Conservation (phyloP, 2,113 vertebrate species). For the Nansenia antarctica region DNA sequence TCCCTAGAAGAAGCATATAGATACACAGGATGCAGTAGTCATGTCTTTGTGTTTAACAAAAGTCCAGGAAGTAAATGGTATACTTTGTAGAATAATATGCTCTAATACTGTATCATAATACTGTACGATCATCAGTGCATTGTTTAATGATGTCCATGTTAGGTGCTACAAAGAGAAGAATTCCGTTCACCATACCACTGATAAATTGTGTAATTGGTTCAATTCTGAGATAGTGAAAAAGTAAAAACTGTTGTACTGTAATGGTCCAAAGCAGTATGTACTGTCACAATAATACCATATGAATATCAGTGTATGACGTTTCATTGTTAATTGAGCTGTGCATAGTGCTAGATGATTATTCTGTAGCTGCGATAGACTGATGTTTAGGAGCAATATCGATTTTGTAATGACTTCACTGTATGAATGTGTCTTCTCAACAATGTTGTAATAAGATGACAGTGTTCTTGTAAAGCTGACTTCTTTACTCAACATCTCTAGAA, state of each 20-base stretch:
- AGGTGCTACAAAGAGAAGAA: neutral
- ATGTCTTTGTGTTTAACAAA: too few relatives aligned
- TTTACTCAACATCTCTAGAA: neutral
- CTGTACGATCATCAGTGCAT: neutral
- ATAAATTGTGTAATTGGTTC: neutral
- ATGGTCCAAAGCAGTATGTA: neutral
- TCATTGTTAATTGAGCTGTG: neutral
- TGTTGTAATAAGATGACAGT: neutral
- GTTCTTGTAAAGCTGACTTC: neutral
- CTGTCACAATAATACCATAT: neutral
- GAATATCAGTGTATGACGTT: neutral
- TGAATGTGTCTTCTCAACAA: slow-evolving; percentile 1
- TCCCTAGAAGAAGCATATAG: slow-evolving; percentile 21
- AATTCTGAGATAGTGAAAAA: neutral
- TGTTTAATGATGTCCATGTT: neutral
- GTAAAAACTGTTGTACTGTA: neutral
- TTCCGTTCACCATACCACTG: neutral
- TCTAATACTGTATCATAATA: neutral
- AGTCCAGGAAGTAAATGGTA: neutral
- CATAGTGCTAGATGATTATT: neutral
- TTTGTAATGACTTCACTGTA: neutral
- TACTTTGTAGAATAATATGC: neutral
- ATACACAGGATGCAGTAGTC: neutral
- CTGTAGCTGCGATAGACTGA: slow-evolving; percentile 5
- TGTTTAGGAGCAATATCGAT: neutral